Base-by-base conservation (phyloP, 1,140 invertebrate genomes). In the Nasonia vitripennis region DNA sequence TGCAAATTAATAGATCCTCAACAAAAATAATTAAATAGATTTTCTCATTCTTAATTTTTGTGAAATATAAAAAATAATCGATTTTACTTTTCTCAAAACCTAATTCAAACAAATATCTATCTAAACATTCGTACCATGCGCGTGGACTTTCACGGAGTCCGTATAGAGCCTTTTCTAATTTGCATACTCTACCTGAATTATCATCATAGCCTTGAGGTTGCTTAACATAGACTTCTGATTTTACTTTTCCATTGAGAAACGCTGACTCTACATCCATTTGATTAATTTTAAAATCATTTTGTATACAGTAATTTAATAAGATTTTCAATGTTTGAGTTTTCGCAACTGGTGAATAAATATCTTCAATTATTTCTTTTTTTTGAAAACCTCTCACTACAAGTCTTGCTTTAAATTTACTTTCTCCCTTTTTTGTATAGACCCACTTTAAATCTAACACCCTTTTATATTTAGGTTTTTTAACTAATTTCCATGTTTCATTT, bases 401-500 rank as follows among this genome's bases (percentile, higher is more conserved):
- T 27, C 23, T 27, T 0, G 23, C 23, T 27, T 27, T 27, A 27
- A 27, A 27, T 27, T 27, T 27, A 27, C 23, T 27, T 0, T 27
- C 23, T 27, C 23, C 23, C 23, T 27, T 27, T 27, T 27, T 27
- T 27, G 23, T 27, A 27, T 27, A 27, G 0, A 0, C 23, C 23
- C 23, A 27, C 23, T 27, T 27, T 27, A 27, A 0, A 27, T 27
- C 23, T 27, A 27, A 27, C 0, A 27, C 23, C 23, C 84, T 82
- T 86, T 87, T 81, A 77, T 83, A 68, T 5, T 87, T 17, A 23
- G 85, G 86, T 14, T 70, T 86, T n/a, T 88, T 27, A 31, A 88
- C 83, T 86, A 88, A 67, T 80, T 87, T 17, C 85, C 82, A 88
- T 0, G 88, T 90, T 12, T 88, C 75, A 86, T 88, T 90, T 84